phyloP scores from a whole-genome alignment of 2,888 invertebrate species.

The Oscheius onirici region DNA sequence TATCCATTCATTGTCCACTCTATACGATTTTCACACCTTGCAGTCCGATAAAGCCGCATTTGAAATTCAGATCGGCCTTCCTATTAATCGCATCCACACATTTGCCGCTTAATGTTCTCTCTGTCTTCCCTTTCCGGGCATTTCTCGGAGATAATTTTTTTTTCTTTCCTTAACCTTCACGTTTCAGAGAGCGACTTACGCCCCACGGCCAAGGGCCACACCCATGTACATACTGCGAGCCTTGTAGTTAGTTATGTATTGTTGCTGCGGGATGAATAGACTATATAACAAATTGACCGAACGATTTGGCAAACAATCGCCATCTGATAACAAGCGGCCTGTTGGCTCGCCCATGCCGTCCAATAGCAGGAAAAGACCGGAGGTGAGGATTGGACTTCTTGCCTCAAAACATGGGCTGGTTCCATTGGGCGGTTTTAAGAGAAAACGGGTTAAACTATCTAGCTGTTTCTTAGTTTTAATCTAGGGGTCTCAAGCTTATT shows the following conservation, averaged over 20 bases:
- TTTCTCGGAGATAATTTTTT: constrained; percentile 21
- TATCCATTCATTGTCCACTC: neutral
- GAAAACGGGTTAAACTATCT: too few relatives aligned
- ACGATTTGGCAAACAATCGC: constrained; percentile 32
- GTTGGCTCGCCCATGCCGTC: constrained; percentile 25
- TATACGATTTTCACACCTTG: constrained; percentile 8
- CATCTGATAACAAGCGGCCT: constrained; percentile 25
- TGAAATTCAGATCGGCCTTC: constrained; percentile 23
- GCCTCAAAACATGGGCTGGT: too few relatives aligned
- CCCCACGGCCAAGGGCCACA: constrained; percentile 25
- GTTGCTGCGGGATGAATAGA: constrained; percentile 34
- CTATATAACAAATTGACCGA: constrained; percentile 32
- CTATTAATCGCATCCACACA: constrained; percentile 12
- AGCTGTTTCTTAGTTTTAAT: too few relatives aligned
- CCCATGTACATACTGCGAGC: constrained; percentile 6
- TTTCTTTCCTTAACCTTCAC: constrained; percentile 6
- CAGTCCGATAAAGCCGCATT: neutral
- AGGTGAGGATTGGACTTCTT: constrained; percentile 16
- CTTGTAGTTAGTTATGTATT: constrained; percentile 29
- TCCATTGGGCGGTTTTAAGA: too few relatives aligned
- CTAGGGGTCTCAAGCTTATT: too few relatives aligned
- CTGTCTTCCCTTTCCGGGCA: neutral
- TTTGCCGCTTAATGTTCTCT: constrained; percentile 9
- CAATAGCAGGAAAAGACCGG: constrained; percentile 22
- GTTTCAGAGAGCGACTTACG: constrained; percentile 26